These are phyloP conservation scores for Iphiclides podalirius DNA, from an alignment of 2,888 invertebrate species.

Conservation along the genomic window DNA sequence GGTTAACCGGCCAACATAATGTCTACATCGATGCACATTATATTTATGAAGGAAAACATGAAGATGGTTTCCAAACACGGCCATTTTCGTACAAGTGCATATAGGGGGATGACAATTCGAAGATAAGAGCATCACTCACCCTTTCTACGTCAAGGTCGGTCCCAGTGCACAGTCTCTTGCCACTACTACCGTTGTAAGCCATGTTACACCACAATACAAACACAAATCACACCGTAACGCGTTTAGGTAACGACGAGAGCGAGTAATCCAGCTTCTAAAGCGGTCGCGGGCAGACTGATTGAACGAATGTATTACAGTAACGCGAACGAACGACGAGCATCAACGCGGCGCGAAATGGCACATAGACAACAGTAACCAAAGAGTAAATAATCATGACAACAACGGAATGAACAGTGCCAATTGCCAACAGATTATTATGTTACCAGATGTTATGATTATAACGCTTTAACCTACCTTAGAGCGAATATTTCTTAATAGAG, in stretches of 20 bases:
- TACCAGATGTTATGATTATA: too few species aligned
- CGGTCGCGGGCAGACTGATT: constrained; percentile 67
- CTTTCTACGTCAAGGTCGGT: constrained; percentile 75
- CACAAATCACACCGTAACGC: constrained; percentile 77
- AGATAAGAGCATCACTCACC: constrained; percentile 52
- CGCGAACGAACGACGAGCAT: constrained; percentile 32
- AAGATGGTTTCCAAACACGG: constrained; percentile 67
- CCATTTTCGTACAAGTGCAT: constrained; percentile 66
- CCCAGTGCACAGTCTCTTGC: constrained; percentile 76
- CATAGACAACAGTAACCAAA: constrained; percentile 23
- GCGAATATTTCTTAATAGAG: too few species aligned
- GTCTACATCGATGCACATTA: constrained; percentile 5
- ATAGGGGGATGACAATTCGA: constrained; percentile 48
- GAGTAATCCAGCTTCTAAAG: constrained; percentile 46
- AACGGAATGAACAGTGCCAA: constrained; percentile 9
- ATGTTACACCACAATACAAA: constrained; percentile 83
- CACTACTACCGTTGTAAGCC: constrained; percentile 86
- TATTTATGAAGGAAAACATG: constrained; percentile 52
- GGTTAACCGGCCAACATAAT: background rate
- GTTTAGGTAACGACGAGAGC: constrained; percentile 48
- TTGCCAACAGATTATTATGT: too few species aligned
- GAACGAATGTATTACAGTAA: constrained; percentile 46
- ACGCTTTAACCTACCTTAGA: too few species aligned
- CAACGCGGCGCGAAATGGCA: constrained; percentile 29
- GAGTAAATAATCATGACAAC: background rate